phyloP scores from a whole-genome alignment of 2,888 invertebrate genomes.

The Gymnosoma rotundatum region DNA sequence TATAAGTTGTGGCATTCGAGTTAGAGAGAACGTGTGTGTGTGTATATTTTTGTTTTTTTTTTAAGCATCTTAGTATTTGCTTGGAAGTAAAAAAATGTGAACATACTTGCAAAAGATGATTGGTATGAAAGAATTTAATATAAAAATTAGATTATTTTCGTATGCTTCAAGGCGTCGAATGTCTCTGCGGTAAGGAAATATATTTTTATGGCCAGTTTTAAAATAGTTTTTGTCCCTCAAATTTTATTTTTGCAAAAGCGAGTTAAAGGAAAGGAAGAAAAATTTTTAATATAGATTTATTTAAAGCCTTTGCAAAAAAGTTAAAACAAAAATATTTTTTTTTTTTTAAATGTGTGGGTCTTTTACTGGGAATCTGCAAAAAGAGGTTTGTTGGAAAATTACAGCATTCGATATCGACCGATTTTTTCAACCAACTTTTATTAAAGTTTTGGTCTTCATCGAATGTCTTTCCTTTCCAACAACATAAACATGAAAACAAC shows the following conservation, averaged over 20 bases:
- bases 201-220: slow-evolving; percentile 40
- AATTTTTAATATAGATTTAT: no score
- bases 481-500: no score
- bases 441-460: no score
- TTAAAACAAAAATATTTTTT: no score
- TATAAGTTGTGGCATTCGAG: background rate
- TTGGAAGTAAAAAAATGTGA: slow-evolving; percentile 38
- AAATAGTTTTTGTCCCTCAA: background rate
- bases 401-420: no score
- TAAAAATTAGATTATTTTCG: slow-evolving; percentile 22
- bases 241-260: background rate
- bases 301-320: no score
- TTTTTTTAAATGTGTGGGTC: no score
- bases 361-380: no score
- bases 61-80: slow-evolving; percentile 39
- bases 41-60: background rate
- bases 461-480: no score
- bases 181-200: slow-evolving; percentile 38
- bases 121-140: slow-evolving; percentile 43
- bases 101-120: slow-evolving; percentile 56
- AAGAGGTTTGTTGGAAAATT: no score
- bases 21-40: background rate
- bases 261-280: background rate
- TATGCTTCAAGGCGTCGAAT: slow-evolving; percentile 41
- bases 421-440: no score